Conservation (phyloP, 2,888 invertebrate species). For the Philaethria dido region DNA sequence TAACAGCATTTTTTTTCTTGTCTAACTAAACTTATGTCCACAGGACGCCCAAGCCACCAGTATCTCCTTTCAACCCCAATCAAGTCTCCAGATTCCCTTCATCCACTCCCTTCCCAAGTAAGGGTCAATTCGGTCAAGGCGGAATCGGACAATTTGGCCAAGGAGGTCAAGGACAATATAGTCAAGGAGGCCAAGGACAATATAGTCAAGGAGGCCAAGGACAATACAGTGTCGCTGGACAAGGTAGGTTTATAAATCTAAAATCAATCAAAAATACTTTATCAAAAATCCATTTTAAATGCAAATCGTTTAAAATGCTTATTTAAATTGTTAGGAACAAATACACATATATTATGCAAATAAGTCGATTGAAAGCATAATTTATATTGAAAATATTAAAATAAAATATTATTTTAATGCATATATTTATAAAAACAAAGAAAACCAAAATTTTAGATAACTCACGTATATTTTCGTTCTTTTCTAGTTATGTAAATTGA, state of each 20-base stretch:
- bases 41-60: slow-evolving; percentile 52
- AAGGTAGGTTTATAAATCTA: slow-evolving; percentile 34
- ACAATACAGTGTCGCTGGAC: slow-evolving; percentile 41
- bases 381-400: not conserved
- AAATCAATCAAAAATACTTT: slow-evolving; percentile 9
- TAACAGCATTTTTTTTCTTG: not conserved
- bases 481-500: not conserved
- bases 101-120: slow-evolving; percentile 45
- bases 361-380: slow-evolving; percentile 3
- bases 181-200: slow-evolving; percentile 52
- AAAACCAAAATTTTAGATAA: not conserved
- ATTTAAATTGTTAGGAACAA: not conserved
- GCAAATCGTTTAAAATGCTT: slow-evolving; percentile 15
- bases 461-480: not conserved
- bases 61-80: slow-evolving; percentile 54
- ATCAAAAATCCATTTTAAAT: slow-evolving; percentile 1
- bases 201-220: slow-evolving; percentile 49
- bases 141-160: slow-evolving; percentile 31
- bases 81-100: slow-evolving; percentile 53
- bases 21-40: slow-evolving; percentile 31
- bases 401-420: not conserved
- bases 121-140: slow-evolving; percentile 51
- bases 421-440: not conserved
- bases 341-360: not conserved
- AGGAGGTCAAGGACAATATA: slow-evolving; percentile 8